Conservation (phyloP, 2,113 vertebrate species). For the Ptychochromis oligacanthus region DNA sequence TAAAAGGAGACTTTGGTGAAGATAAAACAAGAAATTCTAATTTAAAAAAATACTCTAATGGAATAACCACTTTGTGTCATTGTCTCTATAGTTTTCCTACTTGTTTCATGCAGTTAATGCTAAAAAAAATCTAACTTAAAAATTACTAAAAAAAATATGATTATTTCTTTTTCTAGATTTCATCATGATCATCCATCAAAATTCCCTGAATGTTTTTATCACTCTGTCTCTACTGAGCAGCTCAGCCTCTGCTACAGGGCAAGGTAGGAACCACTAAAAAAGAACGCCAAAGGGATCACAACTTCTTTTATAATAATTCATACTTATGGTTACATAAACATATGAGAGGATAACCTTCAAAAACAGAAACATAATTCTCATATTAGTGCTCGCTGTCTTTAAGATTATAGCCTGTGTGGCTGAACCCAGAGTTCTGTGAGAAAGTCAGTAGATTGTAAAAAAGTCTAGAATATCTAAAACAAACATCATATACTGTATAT, state of each 20-base stretch:
- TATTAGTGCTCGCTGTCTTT: too few species aligned
- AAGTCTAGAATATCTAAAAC: conserved; percentile 16
- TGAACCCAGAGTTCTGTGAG: neutral
- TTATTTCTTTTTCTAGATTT: conserved; percentile 28
- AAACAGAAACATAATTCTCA: too few species aligned
- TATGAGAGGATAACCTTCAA: too few species aligned
- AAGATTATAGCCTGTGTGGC: neutral
- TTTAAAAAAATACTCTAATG: neutral
- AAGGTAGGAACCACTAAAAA: conserved; percentile 28
- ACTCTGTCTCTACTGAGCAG: conserved; percentile 46
- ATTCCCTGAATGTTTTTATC: conserved; percentile 13
- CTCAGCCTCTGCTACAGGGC: neutral
- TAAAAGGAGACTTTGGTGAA: too few species aligned
- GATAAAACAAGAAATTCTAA: neutral
- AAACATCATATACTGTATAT: conserved; percentile 8
- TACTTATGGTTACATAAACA: neutral
- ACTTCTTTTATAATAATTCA: neutral
- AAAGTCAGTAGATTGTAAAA: conserved; percentile 7
- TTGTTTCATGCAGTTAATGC: neutral
- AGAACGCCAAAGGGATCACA: neutral
- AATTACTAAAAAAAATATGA: neutral
- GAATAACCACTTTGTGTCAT: neutral
- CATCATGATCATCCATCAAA: conserved; percentile 46
- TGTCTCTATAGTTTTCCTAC: neutral
- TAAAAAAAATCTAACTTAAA: neutral